Conservation (phyloP, 2,113 vertebrate genomes). For the Synodontis membranacea region DNA sequence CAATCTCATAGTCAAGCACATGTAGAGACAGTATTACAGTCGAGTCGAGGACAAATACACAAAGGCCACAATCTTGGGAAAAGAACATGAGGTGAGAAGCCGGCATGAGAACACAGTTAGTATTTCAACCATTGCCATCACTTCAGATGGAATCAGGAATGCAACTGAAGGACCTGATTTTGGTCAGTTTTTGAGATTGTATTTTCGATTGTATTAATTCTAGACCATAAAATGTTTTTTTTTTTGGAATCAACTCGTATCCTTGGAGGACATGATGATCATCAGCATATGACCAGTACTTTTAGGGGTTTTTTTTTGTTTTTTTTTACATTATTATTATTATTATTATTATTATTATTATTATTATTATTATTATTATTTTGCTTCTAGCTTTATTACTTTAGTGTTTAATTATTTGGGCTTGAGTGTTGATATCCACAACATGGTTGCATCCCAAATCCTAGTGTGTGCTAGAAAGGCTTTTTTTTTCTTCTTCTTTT, state of each 20-base stretch:
- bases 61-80: neutral
- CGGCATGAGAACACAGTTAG: slow-evolving; percentile 3
- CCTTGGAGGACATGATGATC: neutral
- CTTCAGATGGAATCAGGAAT: neutral
- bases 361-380: no score
- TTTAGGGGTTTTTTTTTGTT: neutral
- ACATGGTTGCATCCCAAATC: neutral
- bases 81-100: neutral
- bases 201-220: neutral
- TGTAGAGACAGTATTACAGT: slow-evolving; percentile 38
- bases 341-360: no score
- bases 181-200: neutral
- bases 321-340: no score
- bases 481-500: no score
- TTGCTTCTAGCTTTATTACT: slow-evolving; percentile 27
- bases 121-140: neutral
- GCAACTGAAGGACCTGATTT: neutral
- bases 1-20: neutral
- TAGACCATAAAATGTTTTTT: neutral
- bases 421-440: neutral
- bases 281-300: neutral
- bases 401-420: slow-evolving; percentile 25
- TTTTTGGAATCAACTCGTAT: neutral
- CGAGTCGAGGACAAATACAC: neutral
- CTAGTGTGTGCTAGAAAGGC: neutral